Percentiles rank a stretch among this genome's conserved stretches.
These are phyloP conservation scores for Miltochrista miniata DNA, from an alignment of 2,888 invertebrate genomes.

Conservation along the genomic window DNA sequence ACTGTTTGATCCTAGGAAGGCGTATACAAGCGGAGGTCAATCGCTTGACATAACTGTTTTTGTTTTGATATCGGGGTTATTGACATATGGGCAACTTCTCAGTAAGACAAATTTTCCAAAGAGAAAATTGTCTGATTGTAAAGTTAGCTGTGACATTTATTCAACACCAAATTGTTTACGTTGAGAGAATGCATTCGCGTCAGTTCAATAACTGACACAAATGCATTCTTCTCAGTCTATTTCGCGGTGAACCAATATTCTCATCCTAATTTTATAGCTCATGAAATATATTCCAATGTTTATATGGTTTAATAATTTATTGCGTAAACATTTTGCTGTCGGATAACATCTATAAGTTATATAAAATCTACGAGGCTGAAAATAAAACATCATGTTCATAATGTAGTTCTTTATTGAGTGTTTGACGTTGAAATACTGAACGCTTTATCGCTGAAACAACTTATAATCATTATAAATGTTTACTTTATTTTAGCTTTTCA, in stretches of 20 bases:
- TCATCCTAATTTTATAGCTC: slow-evolving; percentile 61
- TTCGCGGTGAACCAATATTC: slow-evolving; percentile 46
- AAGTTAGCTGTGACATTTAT: too few relatives aligned
- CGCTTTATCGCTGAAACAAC: slow-evolving; percentile 28
- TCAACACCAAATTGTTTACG: too few relatives aligned
- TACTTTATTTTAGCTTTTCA: not conserved
- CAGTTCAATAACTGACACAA: too few relatives aligned
- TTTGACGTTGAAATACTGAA: slow-evolving; percentile 27
- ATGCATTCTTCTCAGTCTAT: slow-evolving; percentile 4
- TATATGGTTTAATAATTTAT: slow-evolving; percentile 76
- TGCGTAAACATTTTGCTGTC: slow-evolving; percentile 57
- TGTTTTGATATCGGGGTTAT: too few relatives aligned
- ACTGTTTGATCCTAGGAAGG: too few relatives aligned
- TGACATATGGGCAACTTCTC: too few relatives aligned
- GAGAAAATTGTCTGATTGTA: too few relatives aligned
- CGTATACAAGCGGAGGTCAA: too few relatives aligned
- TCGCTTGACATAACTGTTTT: too few relatives aligned
- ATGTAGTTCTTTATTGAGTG: slow-evolving; percentile 28
- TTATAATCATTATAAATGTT: slow-evolving; percentile 14
- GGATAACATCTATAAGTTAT: slow-evolving; percentile 18
- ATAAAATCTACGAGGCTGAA: slow-evolving; percentile 24
- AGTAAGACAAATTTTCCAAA: too few relatives aligned
- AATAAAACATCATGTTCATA: slow-evolving; percentile 30
- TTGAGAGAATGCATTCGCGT: too few relatives aligned
- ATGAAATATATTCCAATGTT: slow-evolving; percentile 77